A percentile compares a stretch with the other conserved stretches of the same genome.
phyloP scores from a whole-genome alignment of 2,888 invertebrate species.

The Eugnorisma glareosa region DNA sequence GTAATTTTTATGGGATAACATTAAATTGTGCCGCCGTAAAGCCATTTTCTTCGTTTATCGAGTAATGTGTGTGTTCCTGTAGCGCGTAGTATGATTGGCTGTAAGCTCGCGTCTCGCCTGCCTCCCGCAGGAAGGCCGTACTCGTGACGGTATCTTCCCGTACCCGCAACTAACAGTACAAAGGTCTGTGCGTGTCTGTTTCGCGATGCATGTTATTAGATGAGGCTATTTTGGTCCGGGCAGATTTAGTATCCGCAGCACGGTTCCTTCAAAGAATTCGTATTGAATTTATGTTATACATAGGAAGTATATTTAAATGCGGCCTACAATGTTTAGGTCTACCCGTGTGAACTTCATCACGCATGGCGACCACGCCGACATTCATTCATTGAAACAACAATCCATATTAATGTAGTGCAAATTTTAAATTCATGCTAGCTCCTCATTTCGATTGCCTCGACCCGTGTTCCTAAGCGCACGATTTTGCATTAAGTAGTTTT shows the following conservation, averaged over 20 bases:
- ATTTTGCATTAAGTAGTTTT: slow-evolving; percentile 89
- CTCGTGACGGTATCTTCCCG: slow-evolving; percentile 64
- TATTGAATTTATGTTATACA: slow-evolving; percentile 88
- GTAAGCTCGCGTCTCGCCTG: slow-evolving; percentile 7
- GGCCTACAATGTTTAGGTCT: slow-evolving; percentile 88
- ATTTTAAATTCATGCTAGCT: slow-evolving; percentile 89
- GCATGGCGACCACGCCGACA: slow-evolving; percentile 88
- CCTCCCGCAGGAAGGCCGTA: slow-evolving; percentile 48
- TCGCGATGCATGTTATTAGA: slow-evolving; percentile 83
- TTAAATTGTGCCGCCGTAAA: slow-evolving; percentile 11
- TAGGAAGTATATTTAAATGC: slow-evolving; percentile 90
- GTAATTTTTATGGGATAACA: slow-evolving; percentile 17
- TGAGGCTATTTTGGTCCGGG: slow-evolving; percentile 85
- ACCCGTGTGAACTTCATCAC: slow-evolving; percentile 90
- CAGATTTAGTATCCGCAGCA: slow-evolving; percentile 86
- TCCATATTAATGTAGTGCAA: slow-evolving; percentile 91
- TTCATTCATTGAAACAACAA: slow-evolving; percentile 90
- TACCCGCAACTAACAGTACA: slow-evolving; percentile 78
- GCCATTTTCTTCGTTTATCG: slow-evolving; percentile 2
- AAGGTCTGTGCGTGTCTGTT: slow-evolving; percentile 75
- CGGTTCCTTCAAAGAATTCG: slow-evolving; percentile 88
- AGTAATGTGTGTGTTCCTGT: slow-evolving; percentile 15
- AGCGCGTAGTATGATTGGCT: slow-evolving; percentile 11
- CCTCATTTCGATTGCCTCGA: slow-evolving; percentile 86
- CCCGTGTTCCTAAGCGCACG: slow-evolving; percentile 88